These are phyloP conservation scores for Sarotherodon lohbergeri DNA, from an alignment of 2,113 vertebrate genomes.

Conservation along the genomic window DNA sequence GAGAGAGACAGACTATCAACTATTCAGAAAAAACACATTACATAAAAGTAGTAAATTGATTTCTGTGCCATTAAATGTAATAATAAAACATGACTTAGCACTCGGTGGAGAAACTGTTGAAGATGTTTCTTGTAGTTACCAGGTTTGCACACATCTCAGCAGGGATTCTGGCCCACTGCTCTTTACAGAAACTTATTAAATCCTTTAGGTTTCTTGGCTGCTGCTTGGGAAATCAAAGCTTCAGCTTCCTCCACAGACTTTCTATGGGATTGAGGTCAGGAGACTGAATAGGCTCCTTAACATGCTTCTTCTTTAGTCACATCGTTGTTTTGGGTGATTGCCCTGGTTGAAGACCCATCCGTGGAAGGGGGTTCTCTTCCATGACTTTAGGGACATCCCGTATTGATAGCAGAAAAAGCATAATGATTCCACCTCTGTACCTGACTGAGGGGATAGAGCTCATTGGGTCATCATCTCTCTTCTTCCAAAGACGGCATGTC, in stretches of 20 bases:
- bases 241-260: neutral
- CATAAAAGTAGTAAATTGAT: neutral
- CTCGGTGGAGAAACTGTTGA: neutral
- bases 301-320: neutral
- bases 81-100: neutral
- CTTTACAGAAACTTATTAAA: neutral
- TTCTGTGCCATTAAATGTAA: neutral
- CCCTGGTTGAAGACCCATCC: rapidly evolving
- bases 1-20: neutral
- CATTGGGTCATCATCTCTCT: neutral
- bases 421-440: neutral
- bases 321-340: neutral
- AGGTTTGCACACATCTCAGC: neutral
- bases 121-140: neutral
- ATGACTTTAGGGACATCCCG: neutral
- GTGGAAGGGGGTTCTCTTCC: neutral
- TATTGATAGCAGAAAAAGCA: neutral
- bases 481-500: rapidly evolving
- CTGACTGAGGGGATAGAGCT: rapidly evolving
- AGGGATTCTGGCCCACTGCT: neutral
- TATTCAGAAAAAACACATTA: neutral
- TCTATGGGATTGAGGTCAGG: neutral
- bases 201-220: neutral
- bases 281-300: neutral
- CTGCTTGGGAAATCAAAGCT: neutral